A percentile compares a stretch with the other conserved stretches of the same genome.
Evolutionary conservation across 2,888 invertebrate genomes (phyloP).

Genomic region (Agrypnus murinus): DNA sequence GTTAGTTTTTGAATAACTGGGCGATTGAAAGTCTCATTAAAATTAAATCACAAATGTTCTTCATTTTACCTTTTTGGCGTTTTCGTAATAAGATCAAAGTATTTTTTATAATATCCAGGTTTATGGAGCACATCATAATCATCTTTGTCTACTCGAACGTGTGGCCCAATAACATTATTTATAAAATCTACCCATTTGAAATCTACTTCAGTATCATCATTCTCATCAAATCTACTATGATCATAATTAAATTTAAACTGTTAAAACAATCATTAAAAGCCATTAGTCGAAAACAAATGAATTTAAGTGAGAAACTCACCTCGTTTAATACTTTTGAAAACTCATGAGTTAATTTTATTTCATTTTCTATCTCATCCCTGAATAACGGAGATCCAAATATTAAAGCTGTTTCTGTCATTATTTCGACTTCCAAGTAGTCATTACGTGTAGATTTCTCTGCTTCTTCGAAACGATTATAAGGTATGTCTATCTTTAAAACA

Average conservation of each 20-base stretch:
- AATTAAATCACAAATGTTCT: too few relatives aligned
- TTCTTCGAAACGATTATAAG: too few relatives aligned
- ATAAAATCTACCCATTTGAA: constrained; percentile 2
- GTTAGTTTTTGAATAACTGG: too few relatives aligned
- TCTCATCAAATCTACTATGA: background rate
- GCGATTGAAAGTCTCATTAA: too few relatives aligned
- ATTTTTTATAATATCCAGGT: background rate
- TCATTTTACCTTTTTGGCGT: constrained; percentile 43
- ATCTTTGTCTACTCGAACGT: too few relatives aligned
- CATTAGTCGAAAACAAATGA: too few relatives aligned
- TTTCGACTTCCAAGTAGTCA: constrained; percentile 12
- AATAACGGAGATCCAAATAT: constrained; percentile 4
- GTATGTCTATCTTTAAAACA: too few relatives aligned
- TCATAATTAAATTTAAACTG: too few relatives aligned
- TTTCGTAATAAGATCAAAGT: background rate
- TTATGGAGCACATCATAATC: too few relatives aligned
- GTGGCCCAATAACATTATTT: background rate
- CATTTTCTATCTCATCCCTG: constrained; percentile 2
- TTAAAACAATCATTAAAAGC: too few relatives aligned
- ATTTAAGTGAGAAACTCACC: background rate
- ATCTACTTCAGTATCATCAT: background rate
- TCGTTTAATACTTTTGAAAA: constrained; percentile 3
- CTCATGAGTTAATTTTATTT: constrained; percentile 2
- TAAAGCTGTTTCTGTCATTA: constrained; percentile 26
- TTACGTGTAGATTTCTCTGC: too few relatives aligned